These are phyloP conservation scores for Erythrocercus mccallii DNA, from an alignment of 2,113 vertebrate species.

Conservation along the genomic window DNA sequence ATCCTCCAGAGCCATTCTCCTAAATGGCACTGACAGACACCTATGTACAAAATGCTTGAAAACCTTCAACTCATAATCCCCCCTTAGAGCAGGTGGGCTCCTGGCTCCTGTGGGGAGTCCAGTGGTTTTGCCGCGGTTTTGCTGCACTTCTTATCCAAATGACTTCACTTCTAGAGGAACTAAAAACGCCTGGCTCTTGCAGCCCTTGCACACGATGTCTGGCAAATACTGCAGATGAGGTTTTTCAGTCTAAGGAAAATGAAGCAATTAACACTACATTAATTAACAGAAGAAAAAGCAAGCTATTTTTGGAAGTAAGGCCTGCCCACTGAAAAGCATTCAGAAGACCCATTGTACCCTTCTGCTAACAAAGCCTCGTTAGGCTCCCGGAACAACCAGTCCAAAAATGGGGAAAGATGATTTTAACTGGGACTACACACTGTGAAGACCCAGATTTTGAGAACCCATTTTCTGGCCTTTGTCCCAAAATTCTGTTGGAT, in stretches of 20 bases:
- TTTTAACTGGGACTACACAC: background rate
- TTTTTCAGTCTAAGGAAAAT: slow-evolving; percentile 17
- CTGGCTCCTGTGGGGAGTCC: background rate
- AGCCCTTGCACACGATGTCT: background rate
- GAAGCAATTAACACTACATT: slow-evolving; percentile 30
- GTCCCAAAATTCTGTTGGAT: background rate
- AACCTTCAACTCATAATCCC: background rate
- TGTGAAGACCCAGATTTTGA: background rate
- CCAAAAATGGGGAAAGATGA: background rate
- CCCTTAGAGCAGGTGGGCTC: background rate
- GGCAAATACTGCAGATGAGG: background rate
- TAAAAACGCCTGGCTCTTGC: background rate
- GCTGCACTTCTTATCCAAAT: background rate
- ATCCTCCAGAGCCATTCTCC: background rate
- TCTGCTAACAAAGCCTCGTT: background rate
- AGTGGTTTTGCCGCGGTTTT: background rate
- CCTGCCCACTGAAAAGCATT: background rate
- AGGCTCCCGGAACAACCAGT: background rate
- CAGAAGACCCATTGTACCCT: background rate
- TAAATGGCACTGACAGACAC: background rate
- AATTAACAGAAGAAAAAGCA: slow-evolving; percentile 12
- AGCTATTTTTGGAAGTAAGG: slow-evolving; percentile 4
- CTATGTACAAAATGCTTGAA: background rate
- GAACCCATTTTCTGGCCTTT: background rate
- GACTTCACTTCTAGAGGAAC: background rate